A percentile compares a stretch with the other conserved stretches of the same genome.
phyloP scores from a whole-genome alignment of 2,888 invertebrate genomes.

The Philopedon plagiatum region DNA sequence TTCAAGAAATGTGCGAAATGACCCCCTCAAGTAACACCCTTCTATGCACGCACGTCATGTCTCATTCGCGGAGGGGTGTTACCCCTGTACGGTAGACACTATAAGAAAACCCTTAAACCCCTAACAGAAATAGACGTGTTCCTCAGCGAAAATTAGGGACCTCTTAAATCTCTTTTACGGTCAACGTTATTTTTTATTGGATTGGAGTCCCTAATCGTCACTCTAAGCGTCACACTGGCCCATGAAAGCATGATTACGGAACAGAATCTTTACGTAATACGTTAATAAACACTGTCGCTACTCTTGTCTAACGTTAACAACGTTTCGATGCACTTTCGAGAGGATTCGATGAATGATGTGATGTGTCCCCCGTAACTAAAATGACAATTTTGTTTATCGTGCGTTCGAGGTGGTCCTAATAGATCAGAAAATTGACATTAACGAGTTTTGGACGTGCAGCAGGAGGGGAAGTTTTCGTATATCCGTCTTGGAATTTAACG shows the following conservation, averaged over 20 bases:
- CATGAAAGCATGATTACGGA: no score
- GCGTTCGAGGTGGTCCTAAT: neutral
- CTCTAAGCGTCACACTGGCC: no score
- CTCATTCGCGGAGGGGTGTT: constrained; percentile 10
- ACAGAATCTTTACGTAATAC: no score
- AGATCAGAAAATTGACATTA: constrained; percentile 8
- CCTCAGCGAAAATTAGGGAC: neutral
- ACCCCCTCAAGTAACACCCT: constrained; percentile 6
- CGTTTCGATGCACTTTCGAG: neutral
- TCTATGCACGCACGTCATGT: constrained; percentile 18
- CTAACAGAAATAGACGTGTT: neutral
- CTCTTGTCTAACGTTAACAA: neutral
- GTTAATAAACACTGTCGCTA: no score
- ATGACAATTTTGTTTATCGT: neutral
- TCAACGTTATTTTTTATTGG: no score
- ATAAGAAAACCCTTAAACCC: constrained; percentile 3
- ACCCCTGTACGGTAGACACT: neutral
- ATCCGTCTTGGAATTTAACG: neutral
- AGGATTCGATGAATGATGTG: constrained; percentile 1
- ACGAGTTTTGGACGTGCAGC: neutral
- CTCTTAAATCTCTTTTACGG: no score
- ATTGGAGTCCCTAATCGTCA: no score
- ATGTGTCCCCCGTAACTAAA: neutral
- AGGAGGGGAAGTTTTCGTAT: neutral
- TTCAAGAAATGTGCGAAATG: constrained; percentile 27